A percentile compares a stretch with the other conserved stretches of the same genome.
phyloP scores from a whole-genome alignment of 2,888 invertebrate species.

The Balanococcus diminutus region DNA sequence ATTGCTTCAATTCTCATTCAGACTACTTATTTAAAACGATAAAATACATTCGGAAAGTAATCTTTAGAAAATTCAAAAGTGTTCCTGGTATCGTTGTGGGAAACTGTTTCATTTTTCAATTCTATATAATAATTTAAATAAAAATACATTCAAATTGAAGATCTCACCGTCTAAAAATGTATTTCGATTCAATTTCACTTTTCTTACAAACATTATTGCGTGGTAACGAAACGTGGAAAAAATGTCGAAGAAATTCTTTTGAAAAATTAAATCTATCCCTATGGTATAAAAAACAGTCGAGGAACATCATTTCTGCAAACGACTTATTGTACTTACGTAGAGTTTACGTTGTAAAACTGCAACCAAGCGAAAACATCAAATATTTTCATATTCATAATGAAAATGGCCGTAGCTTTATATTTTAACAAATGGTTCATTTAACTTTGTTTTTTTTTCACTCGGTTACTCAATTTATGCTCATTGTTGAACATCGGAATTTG shows the following conservation, averaged over 20 bases:
- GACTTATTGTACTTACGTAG: constrained; percentile 8
- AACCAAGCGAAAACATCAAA: constrained; percentile 25
- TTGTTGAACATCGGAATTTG: constrained; percentile 13
- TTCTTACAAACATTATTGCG: not conserved
- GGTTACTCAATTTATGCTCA: constrained; percentile 31
- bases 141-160: not conserved
- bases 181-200: constrained; percentile 11
- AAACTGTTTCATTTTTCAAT: not conserved
- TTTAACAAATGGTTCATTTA: constrained; percentile 31
- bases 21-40: not conserved
- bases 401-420: constrained; percentile 10
- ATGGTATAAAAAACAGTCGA: not conserved
- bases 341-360: constrained; percentile 3
- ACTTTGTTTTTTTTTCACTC: constrained; percentile 19
- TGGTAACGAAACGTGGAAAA: constrained; percentile 32
- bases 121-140: not conserved
- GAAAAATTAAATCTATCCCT: constrained; percentile 21
- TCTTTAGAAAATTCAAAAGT: constrained; percentile 5
- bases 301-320: constrained; percentile 16
- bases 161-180: not conserved
- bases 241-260: not conserved
- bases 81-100: not conserved
- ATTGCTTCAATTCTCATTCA: not conserved
- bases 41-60: not conserved
- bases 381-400: constrained; percentile 32